phyloP scores from a whole-genome alignment of 2,113 vertebrate genomes.

The Pseudonaja textilis region DNA sequence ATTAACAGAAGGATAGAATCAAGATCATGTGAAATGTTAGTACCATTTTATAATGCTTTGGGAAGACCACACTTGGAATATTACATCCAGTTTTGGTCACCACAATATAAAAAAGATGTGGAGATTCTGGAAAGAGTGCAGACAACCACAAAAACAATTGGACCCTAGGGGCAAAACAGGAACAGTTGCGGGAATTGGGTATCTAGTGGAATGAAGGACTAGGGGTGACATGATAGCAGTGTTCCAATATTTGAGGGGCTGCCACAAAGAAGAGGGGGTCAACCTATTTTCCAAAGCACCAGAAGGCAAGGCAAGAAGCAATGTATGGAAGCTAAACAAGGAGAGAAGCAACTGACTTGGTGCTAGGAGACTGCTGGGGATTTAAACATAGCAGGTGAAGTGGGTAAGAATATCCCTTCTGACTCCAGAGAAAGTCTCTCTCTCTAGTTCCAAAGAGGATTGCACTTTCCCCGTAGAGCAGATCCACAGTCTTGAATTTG shows the following conservation, averaged over 20 bases:
- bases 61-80: neutral
- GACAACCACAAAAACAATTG: too few relatives aligned
- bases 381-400: too few relatives aligned
- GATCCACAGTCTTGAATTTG: too few relatives aligned
- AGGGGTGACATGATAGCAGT: neutral
- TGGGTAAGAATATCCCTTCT: too few relatives aligned
- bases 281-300: neutral
- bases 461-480: too few relatives aligned
- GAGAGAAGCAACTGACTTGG: neutral
- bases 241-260: neutral
- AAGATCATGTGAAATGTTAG: neutral
- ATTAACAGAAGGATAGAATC: neutral
- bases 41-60: neutral
- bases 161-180: neutral
- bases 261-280: neutral
- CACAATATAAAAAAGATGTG: neutral
- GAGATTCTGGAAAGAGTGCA: neutral
- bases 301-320: neutral
- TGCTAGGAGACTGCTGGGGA: too few relatives aligned
- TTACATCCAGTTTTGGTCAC: neutral
- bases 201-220: neutral
- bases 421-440: too few relatives aligned
- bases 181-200: neutral
- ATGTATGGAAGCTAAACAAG: neutral
- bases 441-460: too few relatives aligned